phyloP scores from a whole-genome alignment of 2,888 invertebrate genomes.

The Barypeithes pellucidus region DNA sequence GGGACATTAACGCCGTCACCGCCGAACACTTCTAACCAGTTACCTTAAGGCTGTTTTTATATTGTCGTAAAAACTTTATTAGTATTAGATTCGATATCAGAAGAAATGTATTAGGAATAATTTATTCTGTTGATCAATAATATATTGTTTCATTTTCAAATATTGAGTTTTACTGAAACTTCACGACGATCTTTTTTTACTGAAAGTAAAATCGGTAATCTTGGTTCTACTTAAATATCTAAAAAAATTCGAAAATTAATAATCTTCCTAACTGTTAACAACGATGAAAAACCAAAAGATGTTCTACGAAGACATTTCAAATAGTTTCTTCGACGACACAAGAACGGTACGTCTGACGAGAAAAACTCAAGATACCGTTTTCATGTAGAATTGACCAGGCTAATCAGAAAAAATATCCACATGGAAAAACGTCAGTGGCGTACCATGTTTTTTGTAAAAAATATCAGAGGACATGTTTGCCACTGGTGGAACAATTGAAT shows the following conservation, averaged over 20 bases:
- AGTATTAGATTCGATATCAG: conserved; percentile 14
- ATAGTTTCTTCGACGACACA: conserved; percentile 79
- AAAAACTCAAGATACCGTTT: too few species aligned
- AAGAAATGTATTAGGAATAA: conserved; percentile 1
- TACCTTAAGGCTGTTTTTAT: conserved; percentile 13
- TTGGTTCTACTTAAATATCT: too few species aligned
- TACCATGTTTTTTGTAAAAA: too few species aligned
- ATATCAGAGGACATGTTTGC: too few species aligned
- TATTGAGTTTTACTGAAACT: conserved; percentile 61
- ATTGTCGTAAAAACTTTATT: neutral
- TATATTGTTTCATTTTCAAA: neutral
- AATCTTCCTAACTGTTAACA: conserved; percentile 82
- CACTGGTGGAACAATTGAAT: too few species aligned
- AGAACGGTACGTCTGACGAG: too few species aligned
- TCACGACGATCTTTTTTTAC: too few species aligned
- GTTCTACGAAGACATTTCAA: conserved; percentile 76
- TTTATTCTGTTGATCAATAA: neutral
- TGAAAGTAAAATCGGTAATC: too few species aligned
- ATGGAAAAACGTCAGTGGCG: too few species aligned
- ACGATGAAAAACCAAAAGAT: conserved; percentile 72
- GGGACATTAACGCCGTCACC: conserved; percentile 53
- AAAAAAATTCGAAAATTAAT: too few species aligned
- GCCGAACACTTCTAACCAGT: conserved; percentile 17
- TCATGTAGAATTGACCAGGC: too few species aligned
- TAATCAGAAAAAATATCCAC: too few species aligned